Evolutionary conservation across 2,797 vertebrate species (phyloP).

Genomic region (Onychomys arenicola): DNA sequence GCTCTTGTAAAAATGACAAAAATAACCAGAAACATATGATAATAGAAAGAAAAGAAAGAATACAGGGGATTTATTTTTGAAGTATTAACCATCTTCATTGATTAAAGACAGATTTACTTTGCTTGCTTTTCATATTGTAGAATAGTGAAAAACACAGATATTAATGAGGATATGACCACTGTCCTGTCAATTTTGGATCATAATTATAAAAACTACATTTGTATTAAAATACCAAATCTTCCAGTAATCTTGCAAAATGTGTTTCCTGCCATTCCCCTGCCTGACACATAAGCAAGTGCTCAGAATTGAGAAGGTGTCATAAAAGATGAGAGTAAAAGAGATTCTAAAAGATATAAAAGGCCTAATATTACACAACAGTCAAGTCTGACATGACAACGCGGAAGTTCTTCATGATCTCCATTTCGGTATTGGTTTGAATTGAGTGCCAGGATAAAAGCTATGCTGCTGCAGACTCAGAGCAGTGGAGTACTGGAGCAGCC

Average conservation of each 20-base stretch:
- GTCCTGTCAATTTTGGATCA: not conserved
- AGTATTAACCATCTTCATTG: not conserved
- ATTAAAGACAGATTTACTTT: not conserved
- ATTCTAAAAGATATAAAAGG: not conserved
- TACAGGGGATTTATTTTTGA: not conserved
- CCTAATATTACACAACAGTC: not conserved
- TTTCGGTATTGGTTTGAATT: not conserved
- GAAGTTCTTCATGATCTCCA: not conserved
- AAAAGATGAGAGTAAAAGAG: not conserved
- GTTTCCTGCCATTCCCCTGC: not conserved
- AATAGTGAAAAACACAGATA: not conserved
- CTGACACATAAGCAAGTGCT: not conserved
- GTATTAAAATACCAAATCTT: not conserved
- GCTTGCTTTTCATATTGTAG: not conserved
- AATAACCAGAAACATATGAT: not conserved
- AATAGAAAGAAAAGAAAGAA: not conserved
- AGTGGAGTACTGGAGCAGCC: not conserved
- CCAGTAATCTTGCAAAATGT: not conserved
- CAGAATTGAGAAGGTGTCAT: not conserved
- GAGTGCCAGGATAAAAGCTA: not conserved
- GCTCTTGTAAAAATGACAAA: not conserved
- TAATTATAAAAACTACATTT: not conserved
- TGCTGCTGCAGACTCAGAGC: not conserved
- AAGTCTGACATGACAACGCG: not conserved
- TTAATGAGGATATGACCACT: not conserved